Conservation (phyloP, 2,113 vertebrate genomes). For the Meleagris gallopavo region DNA sequence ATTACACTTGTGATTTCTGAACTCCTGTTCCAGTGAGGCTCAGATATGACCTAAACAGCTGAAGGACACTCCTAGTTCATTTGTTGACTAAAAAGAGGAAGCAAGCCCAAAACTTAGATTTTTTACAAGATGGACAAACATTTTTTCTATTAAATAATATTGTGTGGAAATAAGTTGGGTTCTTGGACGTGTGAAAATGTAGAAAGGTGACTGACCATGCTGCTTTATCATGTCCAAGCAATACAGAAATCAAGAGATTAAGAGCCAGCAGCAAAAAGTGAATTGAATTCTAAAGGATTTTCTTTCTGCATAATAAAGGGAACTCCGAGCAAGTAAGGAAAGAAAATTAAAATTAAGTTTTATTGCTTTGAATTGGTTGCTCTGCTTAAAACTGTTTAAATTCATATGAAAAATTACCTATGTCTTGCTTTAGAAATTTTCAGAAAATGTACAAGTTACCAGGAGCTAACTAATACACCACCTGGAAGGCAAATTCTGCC, state of each 20-base stretch:
- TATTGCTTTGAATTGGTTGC: background rate
- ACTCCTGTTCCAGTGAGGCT: background rate
- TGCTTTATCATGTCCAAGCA: constrained; percentile 30
- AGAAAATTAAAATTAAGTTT: constrained; percentile 2
- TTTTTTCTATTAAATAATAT: background rate
- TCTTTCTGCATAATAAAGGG: constrained; percentile 19
- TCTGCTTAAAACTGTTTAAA: background rate
- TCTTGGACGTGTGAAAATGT: background rate
- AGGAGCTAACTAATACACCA: background rate
- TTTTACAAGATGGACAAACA: background rate
- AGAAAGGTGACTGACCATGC: constrained; percentile 15
- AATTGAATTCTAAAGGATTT: constrained; percentile 38
- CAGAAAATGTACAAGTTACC: background rate
- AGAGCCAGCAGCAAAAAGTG: constrained; percentile 14
- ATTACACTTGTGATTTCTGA: background rate
- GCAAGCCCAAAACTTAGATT: background rate
- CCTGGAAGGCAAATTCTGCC: background rate
- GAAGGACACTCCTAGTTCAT: background rate
- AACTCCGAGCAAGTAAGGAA: background rate
- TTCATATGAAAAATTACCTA: background rate
- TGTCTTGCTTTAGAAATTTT: background rate
- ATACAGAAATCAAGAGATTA: constrained; percentile 22
- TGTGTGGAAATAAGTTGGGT: background rate
- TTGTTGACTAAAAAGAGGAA: background rate
- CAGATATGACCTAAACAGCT: background rate